Conservation (phyloP, 2,888 invertebrate genomes). For the Diaprepes abbreviatus region DNA sequence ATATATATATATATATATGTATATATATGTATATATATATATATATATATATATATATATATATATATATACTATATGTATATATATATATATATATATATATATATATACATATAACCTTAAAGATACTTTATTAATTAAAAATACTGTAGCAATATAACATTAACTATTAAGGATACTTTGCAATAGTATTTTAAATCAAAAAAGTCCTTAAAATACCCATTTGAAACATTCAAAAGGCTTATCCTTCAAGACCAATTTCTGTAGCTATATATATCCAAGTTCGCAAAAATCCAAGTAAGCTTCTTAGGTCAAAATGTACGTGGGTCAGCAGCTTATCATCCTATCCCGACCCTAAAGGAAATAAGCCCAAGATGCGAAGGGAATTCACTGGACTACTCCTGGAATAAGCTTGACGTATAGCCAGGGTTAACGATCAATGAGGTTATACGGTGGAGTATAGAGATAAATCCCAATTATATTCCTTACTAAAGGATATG, state of each 20-base stretch:
- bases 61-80: no score
- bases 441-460: conserved; percentile 17
- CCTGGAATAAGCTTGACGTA: conserved; percentile 51
- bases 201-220: not conserved
- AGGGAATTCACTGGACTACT: conserved; percentile 50
- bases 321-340: conserved; percentile 59
- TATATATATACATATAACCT: no score
- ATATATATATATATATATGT: no score
- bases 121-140: no score
- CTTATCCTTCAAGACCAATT: conserved; percentile 29
- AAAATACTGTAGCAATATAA: no score
- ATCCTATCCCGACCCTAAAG: conserved; percentile 63
- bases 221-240: conserved; percentile 10
- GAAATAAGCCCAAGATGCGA: conserved; percentile 64
- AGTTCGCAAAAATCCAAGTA: conserved; percentile 40
- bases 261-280: conserved; percentile 29
- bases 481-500: no score
- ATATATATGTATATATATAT: no score
- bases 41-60: no score
- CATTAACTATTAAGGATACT: no score
- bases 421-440: conserved; percentile 38
- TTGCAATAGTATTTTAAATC: no score
- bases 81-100: no score
- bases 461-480: not conserved
- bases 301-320: conserved; percentile 50